A percentile compares a stretch with the other conserved stretches of the same genome.
Evolutionary conservation across 2,888 invertebrate species (phyloP).

Genomic region (Desoria tigrina): DNA sequence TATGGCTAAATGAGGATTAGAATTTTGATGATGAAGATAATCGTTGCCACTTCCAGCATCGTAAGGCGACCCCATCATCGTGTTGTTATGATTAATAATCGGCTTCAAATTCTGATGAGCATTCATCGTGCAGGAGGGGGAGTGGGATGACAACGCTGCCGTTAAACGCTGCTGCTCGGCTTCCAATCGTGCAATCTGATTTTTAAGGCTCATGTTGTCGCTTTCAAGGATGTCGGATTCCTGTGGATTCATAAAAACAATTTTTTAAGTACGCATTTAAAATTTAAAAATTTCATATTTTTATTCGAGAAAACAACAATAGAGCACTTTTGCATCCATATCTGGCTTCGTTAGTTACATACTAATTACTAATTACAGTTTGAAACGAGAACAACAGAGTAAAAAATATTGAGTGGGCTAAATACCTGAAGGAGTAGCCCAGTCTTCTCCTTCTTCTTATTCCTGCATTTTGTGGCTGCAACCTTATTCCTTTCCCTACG

Average conservation of each 20-base stretch:
- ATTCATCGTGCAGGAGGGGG: slow-evolving; percentile 64
- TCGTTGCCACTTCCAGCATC: not conserved
- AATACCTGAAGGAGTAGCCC: slow-evolving; percentile 75
- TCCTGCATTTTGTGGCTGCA: slow-evolving; percentile 89
- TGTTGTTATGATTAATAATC: not conserved
- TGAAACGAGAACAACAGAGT: no score
- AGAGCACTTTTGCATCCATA: no score
- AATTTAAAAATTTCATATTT: not conserved
- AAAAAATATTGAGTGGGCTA: no score
- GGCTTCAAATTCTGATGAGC: not conserved
- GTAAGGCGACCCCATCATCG: slow-evolving; percentile 1
- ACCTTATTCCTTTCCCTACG: slow-evolving; percentile 90
- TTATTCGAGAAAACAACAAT: no score
- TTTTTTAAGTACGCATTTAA: not conserved
- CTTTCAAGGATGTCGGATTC: slow-evolving; percentile 83
- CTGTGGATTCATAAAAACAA: slow-evolving; percentile 50
- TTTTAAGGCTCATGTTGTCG: slow-evolving; percentile 80
- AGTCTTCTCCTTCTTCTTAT: slow-evolving; percentile 89
- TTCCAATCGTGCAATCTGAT: slow-evolving; percentile 78
- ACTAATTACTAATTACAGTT: no score
- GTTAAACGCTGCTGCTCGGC: slow-evolving; percentile 74
- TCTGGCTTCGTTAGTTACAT: no score
- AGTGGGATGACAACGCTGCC: slow-evolving; percentile 76
- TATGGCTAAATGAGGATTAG: not conserved
- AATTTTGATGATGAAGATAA: slow-evolving; percentile 7